phyloP scores from a whole-genome alignment of 2,888 invertebrate species.

The Polydrusus tereticollis region DNA sequence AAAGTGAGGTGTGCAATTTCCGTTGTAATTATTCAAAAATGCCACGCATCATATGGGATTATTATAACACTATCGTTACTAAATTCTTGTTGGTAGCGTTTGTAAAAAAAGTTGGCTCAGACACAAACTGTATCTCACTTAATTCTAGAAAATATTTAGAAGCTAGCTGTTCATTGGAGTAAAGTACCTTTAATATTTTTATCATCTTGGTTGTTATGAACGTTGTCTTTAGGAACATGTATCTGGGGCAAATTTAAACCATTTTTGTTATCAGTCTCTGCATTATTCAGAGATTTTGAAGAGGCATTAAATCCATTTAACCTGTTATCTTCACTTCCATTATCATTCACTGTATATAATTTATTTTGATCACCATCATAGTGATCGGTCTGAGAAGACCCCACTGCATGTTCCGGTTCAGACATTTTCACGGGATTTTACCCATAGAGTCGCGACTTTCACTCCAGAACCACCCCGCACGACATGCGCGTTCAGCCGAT shows the following conservation, averaged over 20 bases:
- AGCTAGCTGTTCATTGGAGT: no score
- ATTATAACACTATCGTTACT: no score
- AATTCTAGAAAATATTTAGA: not conserved
- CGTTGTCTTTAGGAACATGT: not conserved
- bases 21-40: no score
- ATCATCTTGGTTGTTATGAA: not conserved
- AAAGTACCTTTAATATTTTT: slow-evolving; percentile 2
- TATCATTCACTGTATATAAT: slow-evolving; percentile 9
- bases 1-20: no score
- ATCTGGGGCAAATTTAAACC: not conserved
- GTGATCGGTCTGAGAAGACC: slow-evolving; percentile 24
- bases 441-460: slow-evolving; percentile 36
- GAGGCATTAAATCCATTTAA: not conserved
- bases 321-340: not conserved
- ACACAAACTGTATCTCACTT: not conserved
- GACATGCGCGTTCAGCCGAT: slow-evolving; percentile 20
- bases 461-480: slow-evolving; percentile 23
- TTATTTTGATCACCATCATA: slow-evolving; percentile 18
- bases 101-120: no score
- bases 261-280: slow-evolving; percentile 9
- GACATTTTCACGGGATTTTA: slow-evolving; percentile 18
- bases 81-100: no score
- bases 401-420: slow-evolving; percentile 14
- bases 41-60: no score
- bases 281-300: slow-evolving; percentile 2